phyloP scores from a whole-genome alignment of 2,888 invertebrate species.

The Amblyjoppa proteus region DNA sequence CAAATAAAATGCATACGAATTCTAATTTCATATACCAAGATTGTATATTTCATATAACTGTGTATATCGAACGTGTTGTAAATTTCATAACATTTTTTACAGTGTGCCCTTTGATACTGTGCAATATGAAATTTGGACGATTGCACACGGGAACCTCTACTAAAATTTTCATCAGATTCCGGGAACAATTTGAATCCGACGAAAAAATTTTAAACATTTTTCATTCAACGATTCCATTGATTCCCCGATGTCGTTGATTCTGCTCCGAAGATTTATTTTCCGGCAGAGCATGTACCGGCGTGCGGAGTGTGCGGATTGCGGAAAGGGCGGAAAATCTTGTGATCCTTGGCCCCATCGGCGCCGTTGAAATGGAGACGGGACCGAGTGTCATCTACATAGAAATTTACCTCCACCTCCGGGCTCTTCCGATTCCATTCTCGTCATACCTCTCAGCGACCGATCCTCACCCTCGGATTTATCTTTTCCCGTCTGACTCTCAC shows the following conservation, averaged over 20 bases:
- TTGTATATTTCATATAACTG: no score
- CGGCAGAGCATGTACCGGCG: neutral
- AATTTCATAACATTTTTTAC: no score
- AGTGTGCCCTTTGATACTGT: no score
- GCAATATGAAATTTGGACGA: no score
- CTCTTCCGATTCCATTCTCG: slow-evolving; percentile 30
- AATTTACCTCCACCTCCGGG: slow-evolving; percentile 51
- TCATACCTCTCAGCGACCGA: slow-evolving; percentile 41
- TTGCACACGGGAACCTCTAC: no score
- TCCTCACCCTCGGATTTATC: slow-evolving; percentile 37
- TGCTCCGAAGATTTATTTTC: neutral
- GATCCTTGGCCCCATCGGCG: slow-evolving; percentile 20
- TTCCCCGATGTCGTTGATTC: neutral
- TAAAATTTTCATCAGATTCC: no score
- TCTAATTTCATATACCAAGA: no score
- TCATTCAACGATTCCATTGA: neutral
- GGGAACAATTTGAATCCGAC: no score
- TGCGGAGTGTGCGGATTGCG: slow-evolving; percentile 33
- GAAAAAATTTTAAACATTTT: neutral
- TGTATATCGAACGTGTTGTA: no score
- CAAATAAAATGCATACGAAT: no score
- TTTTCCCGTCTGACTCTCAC: slow-evolving; percentile 50
- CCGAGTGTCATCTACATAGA: slow-evolving; percentile 61
- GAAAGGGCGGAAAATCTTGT: slow-evolving; percentile 9
- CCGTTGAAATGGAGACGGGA: slow-evolving; percentile 52